Conservation (phyloP, 2,888 invertebrate genomes). For the Phyto melanocephala region DNA sequence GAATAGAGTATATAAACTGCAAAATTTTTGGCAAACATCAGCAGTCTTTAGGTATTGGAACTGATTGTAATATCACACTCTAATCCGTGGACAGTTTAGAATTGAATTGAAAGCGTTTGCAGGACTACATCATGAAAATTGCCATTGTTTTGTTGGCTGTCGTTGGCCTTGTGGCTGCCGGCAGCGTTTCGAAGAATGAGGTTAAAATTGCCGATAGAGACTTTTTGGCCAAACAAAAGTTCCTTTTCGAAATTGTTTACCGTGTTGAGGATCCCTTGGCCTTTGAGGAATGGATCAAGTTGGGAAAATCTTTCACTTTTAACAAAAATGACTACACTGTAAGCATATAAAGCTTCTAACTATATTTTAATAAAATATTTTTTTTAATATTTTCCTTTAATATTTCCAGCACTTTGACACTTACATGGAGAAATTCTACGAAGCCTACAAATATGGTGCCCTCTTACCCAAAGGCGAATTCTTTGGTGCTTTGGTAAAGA, state of each 20-base stretch:
- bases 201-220: slow-evolving; percentile 70
- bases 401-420: slow-evolving; percentile 67
- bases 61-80: slow-evolving; percentile 59
- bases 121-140: slow-evolving; percentile 65
- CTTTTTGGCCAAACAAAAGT: slow-evolving; percentile 71
- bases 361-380: neutral
- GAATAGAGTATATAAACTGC: slow-evolving; percentile 78
- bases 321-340: slow-evolving; percentile 55
- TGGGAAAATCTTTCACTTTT: slow-evolving; percentile 76
- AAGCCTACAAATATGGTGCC: slow-evolving; percentile 73
- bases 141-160: slow-evolving; percentile 66
- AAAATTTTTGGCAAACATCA: slow-evolving; percentile 77
- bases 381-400: neutral
- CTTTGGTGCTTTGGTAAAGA: slow-evolving; percentile 80
- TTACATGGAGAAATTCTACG: slow-evolving; percentile 70
- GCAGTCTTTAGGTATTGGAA: slow-evolving; percentile 74
- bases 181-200: slow-evolving; percentile 61
- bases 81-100: slow-evolving; percentile 70
- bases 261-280: slow-evolving; percentile 68
- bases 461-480: slow-evolving; percentile 81
- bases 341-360: neutral
- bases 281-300: slow-evolving; percentile 72
- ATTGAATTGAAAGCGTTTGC: neutral
- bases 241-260: slow-evolving; percentile 71
- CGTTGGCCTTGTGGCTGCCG: slow-evolving; percentile 64